These are phyloP conservation scores for Hoplodrina ambigua DNA, from an alignment of 2,888 invertebrate species.

Conservation along the genomic window DNA sequence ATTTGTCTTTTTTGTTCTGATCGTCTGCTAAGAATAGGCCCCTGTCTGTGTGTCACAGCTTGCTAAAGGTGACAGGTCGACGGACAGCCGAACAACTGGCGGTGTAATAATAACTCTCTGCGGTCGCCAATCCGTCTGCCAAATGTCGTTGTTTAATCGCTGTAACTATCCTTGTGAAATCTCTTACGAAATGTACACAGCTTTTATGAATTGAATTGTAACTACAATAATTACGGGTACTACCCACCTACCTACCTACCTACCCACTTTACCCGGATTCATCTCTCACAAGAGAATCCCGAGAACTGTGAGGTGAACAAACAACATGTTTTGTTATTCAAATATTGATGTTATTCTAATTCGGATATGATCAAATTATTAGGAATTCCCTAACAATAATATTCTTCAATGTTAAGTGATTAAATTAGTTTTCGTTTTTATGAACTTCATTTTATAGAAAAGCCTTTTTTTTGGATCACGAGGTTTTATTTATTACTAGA, in stretches of 20 bases:
- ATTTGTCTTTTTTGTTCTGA: constrained; percentile 29
- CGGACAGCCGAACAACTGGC: constrained; percentile 29
- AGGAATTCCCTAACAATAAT: constrained; percentile 31
- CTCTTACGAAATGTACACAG: neutral
- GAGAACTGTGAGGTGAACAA: constrained; percentile 18
- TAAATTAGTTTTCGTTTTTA: constrained; percentile 1
- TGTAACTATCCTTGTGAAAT: constrained; percentile 8
- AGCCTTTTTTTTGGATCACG: neutral
- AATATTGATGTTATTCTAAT: constrained; percentile 45
- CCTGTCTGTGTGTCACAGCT: constrained; percentile 19
- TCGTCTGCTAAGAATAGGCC: constrained; percentile 27
- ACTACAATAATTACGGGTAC: constrained; percentile 1
- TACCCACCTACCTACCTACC: neutral
- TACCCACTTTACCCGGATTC: constrained; percentile 12
- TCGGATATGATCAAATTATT: constrained; percentile 34
- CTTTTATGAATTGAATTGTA: constrained; percentile 28
- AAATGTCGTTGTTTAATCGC: constrained; percentile 26
- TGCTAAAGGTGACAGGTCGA: constrained; percentile 45
- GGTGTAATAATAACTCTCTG: constrained; percentile 37
- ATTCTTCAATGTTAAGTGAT: constrained; percentile 18
- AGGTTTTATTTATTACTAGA: neutral
- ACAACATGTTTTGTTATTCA: constrained; percentile 34
- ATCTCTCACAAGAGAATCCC: constrained; percentile 10
- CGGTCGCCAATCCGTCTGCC: constrained; percentile 55
- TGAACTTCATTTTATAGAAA: neutral